Base-by-base conservation (phyloP, 2,113 vertebrate species). In the Pseudopodoces humilis region DNA sequence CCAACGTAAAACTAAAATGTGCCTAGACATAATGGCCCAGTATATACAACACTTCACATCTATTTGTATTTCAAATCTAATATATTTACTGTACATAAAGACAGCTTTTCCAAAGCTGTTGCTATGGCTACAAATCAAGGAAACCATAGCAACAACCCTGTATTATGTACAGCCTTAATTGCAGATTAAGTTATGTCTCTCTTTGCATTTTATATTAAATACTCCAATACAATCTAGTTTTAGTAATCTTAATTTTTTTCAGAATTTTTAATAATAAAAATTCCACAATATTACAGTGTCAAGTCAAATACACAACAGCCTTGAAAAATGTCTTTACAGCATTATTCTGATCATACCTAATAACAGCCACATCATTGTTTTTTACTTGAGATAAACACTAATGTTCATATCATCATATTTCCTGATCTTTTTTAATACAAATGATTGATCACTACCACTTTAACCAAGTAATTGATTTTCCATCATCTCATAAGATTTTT, bases 81-180 rank as follows among this genome's bases (percentile, higher is more conserved):
- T 85, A 83, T 87, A 83, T 95, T 97, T 96, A 95, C 75, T 81
- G 68, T 87, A 94, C 58, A 92, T 92, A 96, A 93, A 95, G 62
- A 91, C 83, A 90, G 44, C 47, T 93, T 85, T 95, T 88, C 86
- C 92, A 96, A 97, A 97, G 96, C 93, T 96, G 96, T 98, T 95
- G 92, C 97, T 96, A 97, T 97, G 97, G 97, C 89, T 90, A 98
- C 97, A 96, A 94, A 95, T 97, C 86, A 79, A 95, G 93, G 95
- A 95, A 96, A 96, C 97, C 96, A 96, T 95, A 93, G 95, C 92
- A 97, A 97, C 95, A 96, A 95, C 69, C 83, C 87, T 93, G 91
- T 94, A 92, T 94, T 96, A 96, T 94, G 37, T 92, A 93, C 63
- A 94, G 94, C 86, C 89, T 92, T 97, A 97, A 97, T 97, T 96